These are phyloP conservation scores for Eulacestoma nigropectus DNA, from an alignment of 2,113 vertebrate genomes.

Conservation along the genomic window DNA sequence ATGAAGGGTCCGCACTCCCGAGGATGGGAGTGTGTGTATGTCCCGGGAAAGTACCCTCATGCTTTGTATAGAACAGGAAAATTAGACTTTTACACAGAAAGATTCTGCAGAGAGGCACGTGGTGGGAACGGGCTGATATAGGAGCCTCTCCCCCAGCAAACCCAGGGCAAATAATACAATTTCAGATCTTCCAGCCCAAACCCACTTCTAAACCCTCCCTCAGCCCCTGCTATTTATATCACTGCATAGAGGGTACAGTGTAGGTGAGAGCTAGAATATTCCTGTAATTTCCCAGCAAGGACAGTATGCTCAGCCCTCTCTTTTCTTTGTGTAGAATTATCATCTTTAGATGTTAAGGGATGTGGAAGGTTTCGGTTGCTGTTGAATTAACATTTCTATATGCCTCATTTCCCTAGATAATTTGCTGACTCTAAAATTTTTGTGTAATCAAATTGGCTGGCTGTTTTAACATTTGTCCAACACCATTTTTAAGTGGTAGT, in stretches of 20 bases:
- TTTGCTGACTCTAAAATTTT: slow-evolving; percentile 43
- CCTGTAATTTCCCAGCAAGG: background rate
- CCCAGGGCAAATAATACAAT: background rate
- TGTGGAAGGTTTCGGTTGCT: background rate
- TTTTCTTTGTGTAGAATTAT: background rate
- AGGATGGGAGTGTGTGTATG: background rate
- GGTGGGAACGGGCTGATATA: background rate
- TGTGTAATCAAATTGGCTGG: background rate
- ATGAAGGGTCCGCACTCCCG: fast-evolving
- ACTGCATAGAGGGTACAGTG: background rate
- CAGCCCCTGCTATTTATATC: background rate
- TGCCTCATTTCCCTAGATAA: slow-evolving; percentile 29
- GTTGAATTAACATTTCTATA: slow-evolving; percentile 14
- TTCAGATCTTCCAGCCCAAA: background rate
- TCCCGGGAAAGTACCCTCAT: background rate
- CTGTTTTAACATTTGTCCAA: background rate
- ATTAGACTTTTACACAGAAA: background rate
- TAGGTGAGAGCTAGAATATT: background rate
- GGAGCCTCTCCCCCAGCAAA: background rate
- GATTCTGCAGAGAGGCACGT: background rate
- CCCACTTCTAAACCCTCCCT: background rate
- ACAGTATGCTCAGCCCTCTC: background rate
- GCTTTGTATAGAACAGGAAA: background rate
- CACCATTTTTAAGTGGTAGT: background rate
- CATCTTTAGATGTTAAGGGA: background rate